Base-by-base conservation (phyloP, 2,888 invertebrate genomes). In the Camponotus fellah region DNA sequence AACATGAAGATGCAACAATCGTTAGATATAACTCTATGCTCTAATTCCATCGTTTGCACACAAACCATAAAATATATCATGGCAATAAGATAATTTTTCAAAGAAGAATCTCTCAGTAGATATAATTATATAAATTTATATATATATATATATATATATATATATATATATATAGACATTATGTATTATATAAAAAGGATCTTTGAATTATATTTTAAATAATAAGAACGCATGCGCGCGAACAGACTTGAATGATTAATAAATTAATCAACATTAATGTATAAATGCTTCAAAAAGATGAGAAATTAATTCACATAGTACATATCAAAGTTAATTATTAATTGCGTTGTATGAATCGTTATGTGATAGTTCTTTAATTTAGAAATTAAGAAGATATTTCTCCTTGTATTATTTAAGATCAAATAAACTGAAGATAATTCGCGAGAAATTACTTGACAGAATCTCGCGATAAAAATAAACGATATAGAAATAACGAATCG, bases 11-110 rank as follows among this genome's bases (percentile, higher is more conserved):
- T 37, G 43, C 46, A 79, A 79, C 34, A 79, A 43, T 79, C 6
- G 46, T 60, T 69, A 79, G 58, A 77, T 14, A 6, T 40, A 58
- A 79, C 34, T 66, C 53, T 46, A 8, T 9, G 4, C 21, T 77
- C 43, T 68, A 77, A 79, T 46, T 62, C 34, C 26, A 60, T 60
- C 3, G 17, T 79, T 58, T 58, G 43, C 34, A 79, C 46, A 79
- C 21, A 79, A 79, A 14, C 17, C 60, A 17, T 68, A 21, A 69
- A 69, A 46, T 37, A 46, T 46, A 69, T 34, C 34, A 49, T 5
- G n/a, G 34, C 17, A n/a, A 49, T 9, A 68, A 9, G 34, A 49
- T 53, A 2, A n/a, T 53, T 53, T 8, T 62, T 53, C 17, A 12
- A 53, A 53, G 49, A 53, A 53, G 49, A 26, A 26, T 34, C n/a